phyloP scores from a whole-genome alignment of 2,797 vertebrate genomes.

The Scleropages formosus region DNA sequence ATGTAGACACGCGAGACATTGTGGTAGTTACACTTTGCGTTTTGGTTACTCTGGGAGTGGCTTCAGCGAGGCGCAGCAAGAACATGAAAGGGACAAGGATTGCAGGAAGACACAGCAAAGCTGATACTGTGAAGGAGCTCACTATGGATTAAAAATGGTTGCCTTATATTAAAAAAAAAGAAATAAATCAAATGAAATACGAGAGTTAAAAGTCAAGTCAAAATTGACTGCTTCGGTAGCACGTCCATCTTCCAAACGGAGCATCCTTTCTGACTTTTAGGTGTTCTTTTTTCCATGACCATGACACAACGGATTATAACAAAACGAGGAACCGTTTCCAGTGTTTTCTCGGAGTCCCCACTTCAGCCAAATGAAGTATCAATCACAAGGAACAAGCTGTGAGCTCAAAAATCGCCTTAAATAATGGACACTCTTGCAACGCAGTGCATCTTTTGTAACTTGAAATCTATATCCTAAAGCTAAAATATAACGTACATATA shows the following conservation, averaged over 20 bases:
- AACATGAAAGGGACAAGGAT: slow-evolving; percentile 32
- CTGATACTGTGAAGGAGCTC: slow-evolving; percentile 87
- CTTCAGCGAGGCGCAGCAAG: slow-evolving; percentile 25
- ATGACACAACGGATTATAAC: slow-evolving; percentile 45
- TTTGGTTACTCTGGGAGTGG: slow-evolving; percentile 45
- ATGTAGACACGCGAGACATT: slow-evolving; percentile 28
- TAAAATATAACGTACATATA: slow-evolving; percentile 77
- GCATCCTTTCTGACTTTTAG: slow-evolving; percentile 18
- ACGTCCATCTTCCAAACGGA: slow-evolving; percentile 40
- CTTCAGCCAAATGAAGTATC: slow-evolving; percentile 57
- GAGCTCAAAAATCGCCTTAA: slow-evolving; percentile 99
- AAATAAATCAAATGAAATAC: slow-evolving; percentile 57
- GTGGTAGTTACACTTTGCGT: slow-evolving; percentile 41
- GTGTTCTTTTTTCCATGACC: slow-evolving; percentile 29
- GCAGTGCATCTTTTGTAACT: slow-evolving; percentile 94
- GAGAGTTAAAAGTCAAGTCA: slow-evolving; percentile 53
- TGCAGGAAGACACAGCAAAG: slow-evolving; percentile 77
- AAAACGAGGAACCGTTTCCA: slow-evolving; percentile 37
- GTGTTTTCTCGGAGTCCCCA: slow-evolving; percentile 47
- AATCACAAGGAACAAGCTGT: slow-evolving; percentile 78
- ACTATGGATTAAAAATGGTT: slow-evolving; percentile 66
- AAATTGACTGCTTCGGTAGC: slow-evolving; percentile 42
- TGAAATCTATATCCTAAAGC: slow-evolving; percentile 93
- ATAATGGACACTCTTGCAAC: slow-evolving; percentile 91
- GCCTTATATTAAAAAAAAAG: slow-evolving; percentile 74